Percentiles rank a stretch among this genome's conserved stretches.
Conservation (phyloP, 2,113 vertebrate species). For the Cebus imitator region DNA sequence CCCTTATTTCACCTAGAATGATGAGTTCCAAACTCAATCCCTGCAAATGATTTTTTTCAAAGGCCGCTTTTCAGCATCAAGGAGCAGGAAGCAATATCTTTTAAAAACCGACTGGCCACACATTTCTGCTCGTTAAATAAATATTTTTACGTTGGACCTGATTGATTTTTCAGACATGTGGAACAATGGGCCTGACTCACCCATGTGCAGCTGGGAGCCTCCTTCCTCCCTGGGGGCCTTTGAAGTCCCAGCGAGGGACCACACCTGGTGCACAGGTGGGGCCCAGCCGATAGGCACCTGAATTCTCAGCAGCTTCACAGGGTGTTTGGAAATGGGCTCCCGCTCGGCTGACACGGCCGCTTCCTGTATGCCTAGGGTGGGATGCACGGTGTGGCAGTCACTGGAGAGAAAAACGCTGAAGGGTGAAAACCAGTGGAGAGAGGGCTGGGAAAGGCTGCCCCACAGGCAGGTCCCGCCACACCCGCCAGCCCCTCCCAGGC, state of each 20-base stretch:
- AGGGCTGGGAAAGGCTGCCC: too few relatives aligned
- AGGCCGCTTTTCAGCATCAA: slow-evolving; percentile 11
- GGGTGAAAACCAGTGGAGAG: background rate
- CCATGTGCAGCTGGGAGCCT: background rate
- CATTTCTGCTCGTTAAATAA: slow-evolving; percentile 59
- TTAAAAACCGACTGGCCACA: slow-evolving; percentile 52
- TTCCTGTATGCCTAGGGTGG: background rate
- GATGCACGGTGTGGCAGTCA: background rate
- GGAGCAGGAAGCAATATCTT: slow-evolving; percentile 54
- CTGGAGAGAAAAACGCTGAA: background rate
- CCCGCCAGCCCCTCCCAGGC: too few relatives aligned
- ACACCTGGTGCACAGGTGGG: background rate
- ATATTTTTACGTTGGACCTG: slow-evolving; percentile 54
- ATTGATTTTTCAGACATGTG: background rate
- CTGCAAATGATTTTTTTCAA: background rate
- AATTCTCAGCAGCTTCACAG: background rate
- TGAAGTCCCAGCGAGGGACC: background rate
- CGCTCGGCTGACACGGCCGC: background rate
- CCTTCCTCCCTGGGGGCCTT: slow-evolving; percentile 7
- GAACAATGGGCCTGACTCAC: slow-evolving; percentile 42
- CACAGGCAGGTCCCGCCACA: too few relatives aligned
- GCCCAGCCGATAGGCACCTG: background rate
- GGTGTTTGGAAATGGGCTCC: background rate
- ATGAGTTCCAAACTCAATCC: background rate
- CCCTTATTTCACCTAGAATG: background rate